These are phyloP conservation scores for Ammodytes marinus DNA, from an alignment of 2,113 vertebrate species.

Conservation along the genomic window DNA sequence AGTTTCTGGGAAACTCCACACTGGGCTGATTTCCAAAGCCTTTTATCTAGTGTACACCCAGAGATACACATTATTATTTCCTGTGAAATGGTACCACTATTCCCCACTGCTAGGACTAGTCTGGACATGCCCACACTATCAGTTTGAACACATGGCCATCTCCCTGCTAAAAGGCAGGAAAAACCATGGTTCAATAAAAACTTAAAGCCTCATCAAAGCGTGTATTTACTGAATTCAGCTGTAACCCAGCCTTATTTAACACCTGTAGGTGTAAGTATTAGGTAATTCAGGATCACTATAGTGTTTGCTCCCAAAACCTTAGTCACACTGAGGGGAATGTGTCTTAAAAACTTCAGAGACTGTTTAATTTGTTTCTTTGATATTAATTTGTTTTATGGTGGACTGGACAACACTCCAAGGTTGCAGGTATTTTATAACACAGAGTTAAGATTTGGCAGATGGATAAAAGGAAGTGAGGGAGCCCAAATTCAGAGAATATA, in stretches of 20 bases:
- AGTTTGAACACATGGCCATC: background rate
- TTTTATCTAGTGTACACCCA: constrained; percentile 16
- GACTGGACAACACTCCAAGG: too few species aligned
- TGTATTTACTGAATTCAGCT: background rate
- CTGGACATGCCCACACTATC: constrained; percentile 12
- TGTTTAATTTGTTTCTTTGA: too few species aligned
- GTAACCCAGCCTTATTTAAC: background rate
- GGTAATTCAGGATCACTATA: too few species aligned
- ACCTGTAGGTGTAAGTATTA: too few species aligned
- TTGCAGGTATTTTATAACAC: too few species aligned
- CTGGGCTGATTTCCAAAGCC: constrained; percentile 29
- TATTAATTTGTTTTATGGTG: too few species aligned
- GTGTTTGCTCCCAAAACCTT: too few species aligned
- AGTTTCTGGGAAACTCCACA: constrained; percentile 71
- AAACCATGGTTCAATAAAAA: background rate
- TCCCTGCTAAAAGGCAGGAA: background rate
- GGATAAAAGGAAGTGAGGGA: too few species aligned
- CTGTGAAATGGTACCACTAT: constrained; percentile 31
- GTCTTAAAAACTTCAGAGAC: too few species aligned
- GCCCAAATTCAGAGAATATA: too few species aligned
- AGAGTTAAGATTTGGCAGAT: too few species aligned
- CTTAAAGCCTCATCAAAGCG: background rate
- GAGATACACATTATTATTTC: constrained; percentile 30
- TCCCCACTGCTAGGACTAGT: constrained; percentile 11
- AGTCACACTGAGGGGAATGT: too few species aligned